Evolutionary conservation across 64 coral and sea anemone genomes (phyloP).

Genomic region (Stylophora pistillata): DNA sequence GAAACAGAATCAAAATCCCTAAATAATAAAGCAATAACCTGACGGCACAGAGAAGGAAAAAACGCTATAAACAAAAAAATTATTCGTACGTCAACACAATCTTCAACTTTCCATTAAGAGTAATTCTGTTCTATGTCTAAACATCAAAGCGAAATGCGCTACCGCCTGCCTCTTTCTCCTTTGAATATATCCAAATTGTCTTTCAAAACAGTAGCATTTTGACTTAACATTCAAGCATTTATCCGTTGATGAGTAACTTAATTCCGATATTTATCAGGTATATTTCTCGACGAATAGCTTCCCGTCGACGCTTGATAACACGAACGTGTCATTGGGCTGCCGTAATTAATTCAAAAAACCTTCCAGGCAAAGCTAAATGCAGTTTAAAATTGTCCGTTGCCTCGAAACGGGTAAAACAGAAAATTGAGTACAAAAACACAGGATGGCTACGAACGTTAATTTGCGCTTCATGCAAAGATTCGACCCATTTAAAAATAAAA

Average conservation of each 20-base stretch:
- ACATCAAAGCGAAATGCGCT: not conserved
- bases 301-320: not conserved
- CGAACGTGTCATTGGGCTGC: not conserved
- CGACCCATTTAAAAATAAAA: no score
- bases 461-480: no score
- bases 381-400: conserved; percentile 8
- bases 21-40: not conserved
- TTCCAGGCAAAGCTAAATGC: not conserved
- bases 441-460: no score
- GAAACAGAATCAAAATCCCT: not conserved
- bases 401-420: not conserved
- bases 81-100: not conserved
- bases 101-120: not conserved
- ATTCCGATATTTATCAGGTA: not conserved
- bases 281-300: not conserved
- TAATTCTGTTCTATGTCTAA: not conserved
- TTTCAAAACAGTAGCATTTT: not conserved
- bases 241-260: not conserved
- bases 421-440: no score
- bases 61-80: not conserved
- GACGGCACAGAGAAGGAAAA: not conserved
- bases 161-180: not conserved
- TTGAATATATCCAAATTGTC: conserved; percentile 25
- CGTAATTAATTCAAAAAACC: not conserved
- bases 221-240: not conserved